Conservation (phyloP, 1,140 invertebrate genomes). For the Parapsyche elsis region DNA sequence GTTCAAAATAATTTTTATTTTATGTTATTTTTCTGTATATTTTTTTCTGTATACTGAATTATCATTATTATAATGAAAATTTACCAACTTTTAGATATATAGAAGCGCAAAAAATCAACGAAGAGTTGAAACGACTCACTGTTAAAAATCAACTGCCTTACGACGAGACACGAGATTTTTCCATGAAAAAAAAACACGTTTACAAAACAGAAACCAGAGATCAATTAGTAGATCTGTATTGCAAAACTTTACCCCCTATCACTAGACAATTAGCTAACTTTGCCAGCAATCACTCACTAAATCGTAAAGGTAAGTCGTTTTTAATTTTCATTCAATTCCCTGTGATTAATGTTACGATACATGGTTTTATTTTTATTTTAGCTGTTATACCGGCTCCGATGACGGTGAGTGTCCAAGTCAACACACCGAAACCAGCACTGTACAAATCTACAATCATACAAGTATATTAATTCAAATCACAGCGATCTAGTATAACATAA, state of each 20-base stretch:
- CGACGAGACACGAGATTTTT: slow-evolving; percentile 57
- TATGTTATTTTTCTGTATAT: slow-evolving; percentile 34
- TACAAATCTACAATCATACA: slow-evolving; percentile 67
- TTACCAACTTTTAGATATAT: slow-evolving; percentile 59
- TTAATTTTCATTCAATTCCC: not conserved
- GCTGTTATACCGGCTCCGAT: slow-evolving; percentile 62
- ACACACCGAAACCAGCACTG: slow-evolving; percentile 61
- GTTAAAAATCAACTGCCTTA: slow-evolving; percentile 55
- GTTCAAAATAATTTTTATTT: slow-evolving; percentile 53
- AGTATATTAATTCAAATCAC: slow-evolving; percentile 54
- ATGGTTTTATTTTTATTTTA: slow-evolving; percentile 58
- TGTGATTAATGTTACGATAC: not conserved
- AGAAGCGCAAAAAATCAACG: slow-evolving; percentile 63
- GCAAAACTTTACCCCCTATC: slow-evolving; percentile 58
- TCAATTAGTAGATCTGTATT: slow-evolving; percentile 60
- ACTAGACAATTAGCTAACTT: slow-evolving; percentile 57
- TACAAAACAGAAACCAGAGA: slow-evolving; percentile 59
- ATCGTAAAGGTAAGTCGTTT: slow-evolving; percentile 45
- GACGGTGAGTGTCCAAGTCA: slow-evolving; percentile 63
- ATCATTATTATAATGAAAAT: not conserved
- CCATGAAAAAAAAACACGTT: slow-evolving; percentile 56
- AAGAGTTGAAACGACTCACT: slow-evolving; percentile 57
- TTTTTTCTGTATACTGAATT: slow-evolving; percentile 3
- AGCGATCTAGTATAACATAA: not conserved
- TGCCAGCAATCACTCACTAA: slow-evolving; percentile 43